These are phyloP conservation scores for Drosophila paramelanica DNA, from an alignment of 2,888 invertebrate genomes.

Conservation along the genomic window DNA sequence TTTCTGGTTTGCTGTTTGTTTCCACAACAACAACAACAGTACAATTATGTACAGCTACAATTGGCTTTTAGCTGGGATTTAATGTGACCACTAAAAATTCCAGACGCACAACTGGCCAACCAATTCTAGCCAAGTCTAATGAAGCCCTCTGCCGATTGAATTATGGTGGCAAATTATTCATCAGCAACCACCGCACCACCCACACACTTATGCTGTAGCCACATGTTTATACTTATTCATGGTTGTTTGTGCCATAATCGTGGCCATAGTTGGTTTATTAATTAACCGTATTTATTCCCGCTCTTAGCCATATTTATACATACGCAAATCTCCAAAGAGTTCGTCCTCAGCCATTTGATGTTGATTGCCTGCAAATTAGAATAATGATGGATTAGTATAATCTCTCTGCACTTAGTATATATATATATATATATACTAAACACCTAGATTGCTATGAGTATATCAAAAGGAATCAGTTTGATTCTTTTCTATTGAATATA, in stretches of 20 bases:
- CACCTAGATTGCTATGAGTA: slow-evolving; percentile 1
- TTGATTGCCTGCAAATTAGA: slow-evolving; percentile 65
- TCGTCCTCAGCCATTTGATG: slow-evolving; percentile 69
- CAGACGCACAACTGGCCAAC: slow-evolving; percentile 39
- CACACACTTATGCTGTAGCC: slow-evolving; percentile 2
- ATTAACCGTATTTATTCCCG: slow-evolving; percentile 31
- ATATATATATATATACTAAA: neutral
- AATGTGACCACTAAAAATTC: slow-evolving; percentile 73
- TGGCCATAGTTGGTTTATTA: slow-evolving; percentile 37
- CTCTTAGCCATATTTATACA: slow-evolving; percentile 40
- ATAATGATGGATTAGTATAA: slow-evolving; percentile 57
- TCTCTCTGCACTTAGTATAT: neutral
- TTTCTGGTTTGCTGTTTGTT: slow-evolving; percentile 13
- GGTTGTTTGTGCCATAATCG: slow-evolving; percentile 37
- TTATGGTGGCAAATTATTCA: slow-evolving; percentile 68
- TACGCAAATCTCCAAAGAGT: slow-evolving; percentile 59
- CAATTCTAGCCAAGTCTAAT: slow-evolving; percentile 56
- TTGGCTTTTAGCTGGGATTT: slow-evolving; percentile 55
- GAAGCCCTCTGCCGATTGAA: slow-evolving; percentile 70
- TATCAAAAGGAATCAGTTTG: slow-evolving; percentile 13
- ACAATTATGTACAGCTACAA: slow-evolving; percentile 42
- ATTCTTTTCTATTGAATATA: neutral
- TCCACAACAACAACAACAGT: slow-evolving; percentile 16
- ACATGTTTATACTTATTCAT: slow-evolving; percentile 50
- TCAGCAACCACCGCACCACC: slow-evolving; percentile 14